Evolutionary conservation across 2,888 invertebrate genomes (phyloP).

Genomic region (Acanthopleura granulata): DNA sequence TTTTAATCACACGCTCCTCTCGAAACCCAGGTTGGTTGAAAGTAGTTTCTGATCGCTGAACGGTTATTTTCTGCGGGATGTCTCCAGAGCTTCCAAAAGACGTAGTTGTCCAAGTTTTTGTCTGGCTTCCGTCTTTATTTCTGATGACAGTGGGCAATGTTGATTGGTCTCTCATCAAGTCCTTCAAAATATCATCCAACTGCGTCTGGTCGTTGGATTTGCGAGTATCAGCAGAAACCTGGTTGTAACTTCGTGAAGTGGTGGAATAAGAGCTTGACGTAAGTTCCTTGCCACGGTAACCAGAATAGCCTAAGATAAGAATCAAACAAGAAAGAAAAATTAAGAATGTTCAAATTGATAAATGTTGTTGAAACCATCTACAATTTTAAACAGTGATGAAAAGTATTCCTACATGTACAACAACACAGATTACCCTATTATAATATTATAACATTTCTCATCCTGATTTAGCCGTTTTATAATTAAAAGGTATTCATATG

Average conservation of each 20-base stretch:
- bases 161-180: slow-evolving; percentile 62
- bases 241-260: not conserved
- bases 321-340: too few relatives aligned
- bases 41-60: slow-evolving; percentile 56
- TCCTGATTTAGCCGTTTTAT: too few relatives aligned
- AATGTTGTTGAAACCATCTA: too few relatives aligned
- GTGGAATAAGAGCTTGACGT: not conserved
- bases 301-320: not conserved
- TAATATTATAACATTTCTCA: too few relatives aligned
- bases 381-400: too few relatives aligned
- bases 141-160: slow-evolving; percentile 38
- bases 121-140: slow-evolving; percentile 22
- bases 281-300: not conserved
- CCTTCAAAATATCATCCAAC: slow-evolving; percentile 66
- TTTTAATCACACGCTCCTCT: slow-evolving; percentile 32
- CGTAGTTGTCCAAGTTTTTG: not conserved
- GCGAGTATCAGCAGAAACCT: not conserved
- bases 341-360: too few relatives aligned
- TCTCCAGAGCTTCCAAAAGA: slow-evolving; percentile 6
- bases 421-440: too few relatives aligned
- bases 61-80: slow-evolving; percentile 39
- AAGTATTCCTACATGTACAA: too few relatives aligned
- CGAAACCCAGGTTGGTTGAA: slow-evolving; percentile 52
- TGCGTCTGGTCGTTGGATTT: slow-evolving; percentile 54
- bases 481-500: too few relatives aligned